phyloP scores from a whole-genome alignment of 1,140 invertebrate genomes.

The Ostrea edulis region DNA sequence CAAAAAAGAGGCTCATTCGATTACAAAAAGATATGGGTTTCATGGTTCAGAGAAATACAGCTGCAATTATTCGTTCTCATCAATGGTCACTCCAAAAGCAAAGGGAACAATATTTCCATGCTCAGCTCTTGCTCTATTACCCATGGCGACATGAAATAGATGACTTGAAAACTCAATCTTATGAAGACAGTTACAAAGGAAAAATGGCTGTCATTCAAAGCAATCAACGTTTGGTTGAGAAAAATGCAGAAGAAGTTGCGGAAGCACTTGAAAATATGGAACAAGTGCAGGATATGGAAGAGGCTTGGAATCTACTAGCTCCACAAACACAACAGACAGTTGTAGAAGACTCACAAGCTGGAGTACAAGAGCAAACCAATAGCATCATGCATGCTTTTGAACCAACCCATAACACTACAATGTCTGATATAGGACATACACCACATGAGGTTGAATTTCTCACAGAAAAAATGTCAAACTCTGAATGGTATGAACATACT shows the following conservation, averaged over 20 bases:
- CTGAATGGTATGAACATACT: neutral
- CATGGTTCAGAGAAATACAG: neutral
- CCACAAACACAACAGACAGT: neutral
- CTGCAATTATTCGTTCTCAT: constrained; percentile 35
- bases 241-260: neutral
- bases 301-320: neutral
- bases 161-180: neutral
- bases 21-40: neutral
- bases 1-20: neutral
- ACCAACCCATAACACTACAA: neutral
- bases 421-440: neutral
- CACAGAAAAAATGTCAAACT: neutral
- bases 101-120: neutral
- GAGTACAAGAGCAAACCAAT: neutral
- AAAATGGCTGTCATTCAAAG: neutral
- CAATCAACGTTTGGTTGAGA: neutral
- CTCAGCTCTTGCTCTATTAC: constrained; percentile 16
- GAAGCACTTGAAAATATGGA: neutral
- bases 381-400: neutral
- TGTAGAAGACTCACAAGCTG: neutral
- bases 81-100: constrained; percentile 3
- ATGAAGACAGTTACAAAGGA: neutral
- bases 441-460: neutral
- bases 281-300: neutral
- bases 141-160: constrained; percentile 7